Conservation (phyloP, 2,888 invertebrate genomes). For the Nomada ferruginata region DNA sequence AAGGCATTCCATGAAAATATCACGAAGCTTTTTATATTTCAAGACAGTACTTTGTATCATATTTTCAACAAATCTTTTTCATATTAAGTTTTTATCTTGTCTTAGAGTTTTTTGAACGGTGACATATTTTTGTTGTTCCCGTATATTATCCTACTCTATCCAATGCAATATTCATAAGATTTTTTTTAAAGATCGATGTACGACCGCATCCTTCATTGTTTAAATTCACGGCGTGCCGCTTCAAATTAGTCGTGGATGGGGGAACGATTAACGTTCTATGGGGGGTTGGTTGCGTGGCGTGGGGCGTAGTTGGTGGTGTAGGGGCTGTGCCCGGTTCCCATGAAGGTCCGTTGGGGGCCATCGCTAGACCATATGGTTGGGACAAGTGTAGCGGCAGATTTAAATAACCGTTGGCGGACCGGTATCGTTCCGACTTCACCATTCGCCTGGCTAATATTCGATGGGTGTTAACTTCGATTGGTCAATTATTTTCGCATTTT, state of each 20-base stretch:
- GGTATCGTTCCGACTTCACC: constrained; percentile 47
- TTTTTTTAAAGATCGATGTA: not conserved
- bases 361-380: constrained; percentile 79
- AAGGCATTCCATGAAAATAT: too few species aligned
- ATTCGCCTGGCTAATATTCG: constrained; percentile 43
- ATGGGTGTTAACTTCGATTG: constrained; percentile 20
- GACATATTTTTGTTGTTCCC: not conserved
- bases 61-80: too few species aligned
- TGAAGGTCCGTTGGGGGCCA: constrained; percentile 84
- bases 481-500: constrained; percentile 21
- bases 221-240: constrained; percentile 75
- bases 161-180: constrained; percentile 3
- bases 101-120: too few species aligned
- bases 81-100: too few species aligned
- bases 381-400: constrained; percentile 84
- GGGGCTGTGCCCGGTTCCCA: constrained; percentile 82
- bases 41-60: too few species aligned
- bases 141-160: too few species aligned
- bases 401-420: constrained; percentile 83
- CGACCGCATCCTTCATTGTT: constrained; percentile 75
- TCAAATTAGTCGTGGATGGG: constrained; percentile 77
- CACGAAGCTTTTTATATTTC: too few species aligned
- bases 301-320: constrained; percentile 71
- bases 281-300: constrained; percentile 64
- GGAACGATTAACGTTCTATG: constrained; percentile 76